phyloP scores from a whole-genome alignment of 2,888 invertebrate genomes.

The Ochropacha duplaris region DNA sequence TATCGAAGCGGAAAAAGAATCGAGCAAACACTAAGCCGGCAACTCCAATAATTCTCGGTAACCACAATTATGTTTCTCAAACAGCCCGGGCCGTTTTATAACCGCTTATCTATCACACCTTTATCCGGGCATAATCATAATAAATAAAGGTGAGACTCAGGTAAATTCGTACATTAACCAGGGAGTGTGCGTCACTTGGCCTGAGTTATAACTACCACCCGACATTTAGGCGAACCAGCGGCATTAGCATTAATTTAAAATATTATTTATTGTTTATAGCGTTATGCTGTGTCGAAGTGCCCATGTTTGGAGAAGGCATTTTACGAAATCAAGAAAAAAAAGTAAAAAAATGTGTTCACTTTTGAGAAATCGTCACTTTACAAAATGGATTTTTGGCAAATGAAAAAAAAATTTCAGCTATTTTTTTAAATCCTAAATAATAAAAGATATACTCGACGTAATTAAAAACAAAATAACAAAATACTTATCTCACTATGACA shows the following conservation, averaged over 20 bases:
- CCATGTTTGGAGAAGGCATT: conserved; percentile 33
- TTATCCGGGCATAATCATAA: conserved; percentile 66
- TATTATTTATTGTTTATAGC: conserved; percentile 80
- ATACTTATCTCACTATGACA: no score
- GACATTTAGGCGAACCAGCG: conserved; percentile 69
- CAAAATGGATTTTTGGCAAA: no score
- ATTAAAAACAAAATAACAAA: no score
- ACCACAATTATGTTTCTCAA: conserved; percentile 10
- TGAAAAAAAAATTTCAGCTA: no score
- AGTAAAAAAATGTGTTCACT: no score
- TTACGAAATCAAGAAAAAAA: neutral
- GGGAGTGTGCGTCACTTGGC: conserved; percentile 48
- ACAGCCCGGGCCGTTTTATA: conserved; percentile 17
- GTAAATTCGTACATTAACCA: conserved; percentile 71
- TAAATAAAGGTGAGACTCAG: conserved; percentile 56
- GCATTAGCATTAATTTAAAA: conserved; percentile 83
- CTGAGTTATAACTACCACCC: conserved; percentile 76
- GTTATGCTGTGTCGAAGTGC: conserved; percentile 40
- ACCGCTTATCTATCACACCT: conserved; percentile 64
- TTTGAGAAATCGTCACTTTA: no score
- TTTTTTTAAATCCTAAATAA: no score
- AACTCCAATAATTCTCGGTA: neutral
- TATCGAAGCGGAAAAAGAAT: neutral
- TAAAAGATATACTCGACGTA: no score
- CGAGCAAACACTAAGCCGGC: neutral